Conservation (phyloP, 2,113 vertebrate genomes). For the Vidua macroura region DNA sequence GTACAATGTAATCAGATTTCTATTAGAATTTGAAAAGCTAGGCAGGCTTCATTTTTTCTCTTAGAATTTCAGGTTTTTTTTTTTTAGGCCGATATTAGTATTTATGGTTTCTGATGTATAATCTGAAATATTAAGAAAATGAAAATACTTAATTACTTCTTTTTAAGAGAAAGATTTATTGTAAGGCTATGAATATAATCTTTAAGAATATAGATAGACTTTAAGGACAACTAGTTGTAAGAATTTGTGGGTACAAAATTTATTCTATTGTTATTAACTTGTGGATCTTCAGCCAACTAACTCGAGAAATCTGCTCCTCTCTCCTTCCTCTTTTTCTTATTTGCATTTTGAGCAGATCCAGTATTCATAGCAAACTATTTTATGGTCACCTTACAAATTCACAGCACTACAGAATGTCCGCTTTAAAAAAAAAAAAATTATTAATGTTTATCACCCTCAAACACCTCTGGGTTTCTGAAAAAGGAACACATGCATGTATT, state of each 20-base stretch:
- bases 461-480: not conserved
- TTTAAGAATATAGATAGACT: not conserved
- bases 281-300: not conserved
- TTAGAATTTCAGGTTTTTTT: not conserved
- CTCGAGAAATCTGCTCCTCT: not conserved
- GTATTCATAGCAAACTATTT: not conserved
- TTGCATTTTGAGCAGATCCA: not conserved
- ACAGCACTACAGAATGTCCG: rapidly evolving
- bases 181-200: not conserved
- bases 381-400: not conserved
- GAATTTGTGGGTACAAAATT: not conserved
- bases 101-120: not conserved
- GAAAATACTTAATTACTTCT: not conserved
- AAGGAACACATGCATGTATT: not conserved
- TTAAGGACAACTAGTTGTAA: not conserved
- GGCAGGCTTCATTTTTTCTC: not conserved
- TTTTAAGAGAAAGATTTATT: not conserved
- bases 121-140: not conserved
- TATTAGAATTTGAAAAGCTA: not conserved
- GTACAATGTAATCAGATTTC: not conserved
- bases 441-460: not conserved
- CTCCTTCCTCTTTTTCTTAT: not conserved
- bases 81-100: not conserved
- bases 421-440: not conserved
- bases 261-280: not conserved